phyloP scores from a whole-genome alignment of 2,888 invertebrate species.

The Eudasyphora cyanicolor region DNA sequence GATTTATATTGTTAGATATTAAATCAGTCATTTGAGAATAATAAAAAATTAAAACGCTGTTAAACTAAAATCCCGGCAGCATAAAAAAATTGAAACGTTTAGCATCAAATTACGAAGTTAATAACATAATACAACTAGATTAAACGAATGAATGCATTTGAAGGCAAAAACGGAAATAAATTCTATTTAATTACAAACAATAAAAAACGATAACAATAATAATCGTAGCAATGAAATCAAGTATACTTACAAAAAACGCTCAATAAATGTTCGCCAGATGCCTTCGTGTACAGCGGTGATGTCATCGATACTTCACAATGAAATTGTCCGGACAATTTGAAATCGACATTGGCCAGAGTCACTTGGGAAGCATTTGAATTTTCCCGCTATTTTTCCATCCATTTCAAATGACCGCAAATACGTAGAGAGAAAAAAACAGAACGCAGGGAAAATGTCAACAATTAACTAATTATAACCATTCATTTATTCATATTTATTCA shows the following conservation, averaged over 20 bases:
- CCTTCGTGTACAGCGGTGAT: conserved; percentile 90
- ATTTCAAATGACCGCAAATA: conserved; percentile 26
- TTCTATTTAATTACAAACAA: too few relatives aligned
- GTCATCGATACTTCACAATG: conserved; percentile 91
- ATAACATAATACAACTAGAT: too few relatives aligned
- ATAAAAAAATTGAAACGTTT: too few relatives aligned
- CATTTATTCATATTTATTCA: conserved; percentile 8
- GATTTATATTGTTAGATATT: too few relatives aligned
- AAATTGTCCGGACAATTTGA: conserved; percentile 89
- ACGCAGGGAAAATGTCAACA: conserved; percentile 24
- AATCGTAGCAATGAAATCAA: neutral
- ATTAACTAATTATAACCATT: conserved; percentile 27
- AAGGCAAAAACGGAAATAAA: too few relatives aligned
- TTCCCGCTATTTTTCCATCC: conserved; percentile 73
- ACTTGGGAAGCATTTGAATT: conserved; percentile 78
- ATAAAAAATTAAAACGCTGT: too few relatives aligned
- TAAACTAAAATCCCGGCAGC: too few relatives aligned
- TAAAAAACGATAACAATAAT: too few relatives aligned
- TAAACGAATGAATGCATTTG: too few relatives aligned
- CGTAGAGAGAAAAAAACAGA: conserved; percentile 35
- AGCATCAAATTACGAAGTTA: too few relatives aligned
- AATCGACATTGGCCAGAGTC: conserved; percentile 86
- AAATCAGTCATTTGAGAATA: too few relatives aligned
- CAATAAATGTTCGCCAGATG: conserved; percentile 88
- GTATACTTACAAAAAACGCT: conserved; percentile 88